A percentile compares a stretch with the other conserved stretches of the same genome.
Conservation (phyloP, 2,888 invertebrate genomes). For the Allacma fusca region DNA sequence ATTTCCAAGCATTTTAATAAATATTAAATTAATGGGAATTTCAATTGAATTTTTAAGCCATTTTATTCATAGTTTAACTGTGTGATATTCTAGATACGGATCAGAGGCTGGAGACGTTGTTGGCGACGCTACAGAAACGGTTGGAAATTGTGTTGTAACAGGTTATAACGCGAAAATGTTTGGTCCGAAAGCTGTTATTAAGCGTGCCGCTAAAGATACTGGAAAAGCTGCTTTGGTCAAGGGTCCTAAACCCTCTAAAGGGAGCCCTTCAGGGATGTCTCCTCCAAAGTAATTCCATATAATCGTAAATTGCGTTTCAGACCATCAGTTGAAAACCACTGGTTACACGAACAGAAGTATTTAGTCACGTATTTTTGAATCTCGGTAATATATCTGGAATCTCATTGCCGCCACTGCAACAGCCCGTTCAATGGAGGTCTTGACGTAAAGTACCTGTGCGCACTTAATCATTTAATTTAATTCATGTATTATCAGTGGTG, state of each 20-base stretch:
- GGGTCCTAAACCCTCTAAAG: neutral
- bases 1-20: slow-evolving; percentile 45
- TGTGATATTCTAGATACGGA: slow-evolving; percentile 76
- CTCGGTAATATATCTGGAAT: neutral
- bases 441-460: too few species aligned
- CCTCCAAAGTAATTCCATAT: neutral
- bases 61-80: too few species aligned
- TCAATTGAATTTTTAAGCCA: too few species aligned
- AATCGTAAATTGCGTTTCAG: neutral
- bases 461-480: too few species aligned
- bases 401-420: too few species aligned
- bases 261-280: neutral
- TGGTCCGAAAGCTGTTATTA: slow-evolving; percentile 74
- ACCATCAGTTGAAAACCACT: too few species aligned
- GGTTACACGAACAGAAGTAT: neutral
- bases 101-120: slow-evolving; percentile 72
- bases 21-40: too few species aligned
- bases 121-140: slow-evolving; percentile 73
- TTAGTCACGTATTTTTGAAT: neutral
- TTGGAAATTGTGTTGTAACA: slow-evolving; percentile 75
- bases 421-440: too few species aligned
- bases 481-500: too few species aligned
- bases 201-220: slow-evolving; percentile 71
- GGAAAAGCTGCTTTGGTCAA: slow-evolving; percentile 68
- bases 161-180: slow-evolving; percentile 73